These are phyloP conservation scores for Entomobrya multifasciata DNA, from an alignment of 2,888 invertebrate species.

Conservation along the genomic window DNA sequence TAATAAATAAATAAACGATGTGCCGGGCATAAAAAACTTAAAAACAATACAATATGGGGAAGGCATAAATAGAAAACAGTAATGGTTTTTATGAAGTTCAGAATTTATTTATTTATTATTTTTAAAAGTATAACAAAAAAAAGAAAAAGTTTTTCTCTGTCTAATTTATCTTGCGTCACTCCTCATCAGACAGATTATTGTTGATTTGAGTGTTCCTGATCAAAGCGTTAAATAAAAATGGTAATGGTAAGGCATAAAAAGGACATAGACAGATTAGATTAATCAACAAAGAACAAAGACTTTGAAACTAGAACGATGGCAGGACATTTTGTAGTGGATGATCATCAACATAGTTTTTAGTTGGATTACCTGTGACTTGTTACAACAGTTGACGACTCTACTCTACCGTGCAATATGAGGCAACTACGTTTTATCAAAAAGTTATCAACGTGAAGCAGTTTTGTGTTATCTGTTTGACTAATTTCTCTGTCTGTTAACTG, in stretches of 20 bases:
- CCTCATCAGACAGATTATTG: neutral
- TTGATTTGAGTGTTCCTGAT: slow-evolving; percentile 3
- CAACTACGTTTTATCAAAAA: neutral
- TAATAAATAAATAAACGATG: slow-evolving; percentile 1
- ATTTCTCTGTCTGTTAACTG: slow-evolving; percentile 5
- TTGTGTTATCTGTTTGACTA: neutral
- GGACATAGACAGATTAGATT: neutral
- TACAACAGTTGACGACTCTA: slow-evolving; percentile 21
- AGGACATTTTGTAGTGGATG: neutral
- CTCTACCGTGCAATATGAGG: neutral
- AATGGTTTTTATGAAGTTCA: too few relatives aligned
- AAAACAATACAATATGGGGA: slow-evolving; percentile 7
- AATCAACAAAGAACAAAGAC: neutral
- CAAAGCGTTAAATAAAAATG: slow-evolving; percentile 29
- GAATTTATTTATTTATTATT: neutral
- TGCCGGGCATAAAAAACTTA: neutral
- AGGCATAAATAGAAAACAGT: slow-evolving; percentile 4
- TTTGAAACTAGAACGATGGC: too few relatives aligned
- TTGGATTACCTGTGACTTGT: too few relatives aligned
- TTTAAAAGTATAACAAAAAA: slow-evolving; percentile 30
- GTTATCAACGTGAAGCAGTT: too few relatives aligned
- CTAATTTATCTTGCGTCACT: slow-evolving; percentile 21
- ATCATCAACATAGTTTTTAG: too few relatives aligned
- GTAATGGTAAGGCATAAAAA: neutral
- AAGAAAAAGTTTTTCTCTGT: slow-evolving; percentile 38